Conservation (phyloP, 2,113 vertebrate genomes). For the Planiliza haematocheilus region DNA sequence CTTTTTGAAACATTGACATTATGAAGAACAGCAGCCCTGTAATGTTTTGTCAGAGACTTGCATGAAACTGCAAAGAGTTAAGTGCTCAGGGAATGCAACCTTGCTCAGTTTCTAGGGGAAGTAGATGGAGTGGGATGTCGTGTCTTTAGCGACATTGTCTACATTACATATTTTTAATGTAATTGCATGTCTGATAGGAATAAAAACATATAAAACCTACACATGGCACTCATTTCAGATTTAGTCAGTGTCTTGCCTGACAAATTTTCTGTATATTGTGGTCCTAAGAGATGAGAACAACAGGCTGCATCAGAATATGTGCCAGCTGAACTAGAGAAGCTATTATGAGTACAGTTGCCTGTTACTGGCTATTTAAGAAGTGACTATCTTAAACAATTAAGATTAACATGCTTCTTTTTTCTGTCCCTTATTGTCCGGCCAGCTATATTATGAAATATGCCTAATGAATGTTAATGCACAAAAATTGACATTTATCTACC, state of each 20-base stretch:
- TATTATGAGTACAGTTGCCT: slow-evolving; percentile 13
- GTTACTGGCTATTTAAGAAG: slow-evolving; percentile 19
- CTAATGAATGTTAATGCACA: too few species aligned
- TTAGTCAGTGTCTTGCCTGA: too few species aligned
- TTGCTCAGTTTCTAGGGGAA: neutral
- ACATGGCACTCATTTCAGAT: too few species aligned
- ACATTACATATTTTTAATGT: too few species aligned
- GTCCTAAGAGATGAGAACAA: neutral
- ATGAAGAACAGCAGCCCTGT: neutral
- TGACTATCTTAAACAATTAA: neutral
- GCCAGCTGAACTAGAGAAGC: slow-evolving; percentile 19
- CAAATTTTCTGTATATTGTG: neutral
- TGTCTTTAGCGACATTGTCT: too few species aligned
- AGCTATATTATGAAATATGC: too few species aligned
- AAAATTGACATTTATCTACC: too few species aligned
- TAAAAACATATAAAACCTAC: too few species aligned
- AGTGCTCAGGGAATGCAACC: neutral
- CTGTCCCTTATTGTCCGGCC: neutral
- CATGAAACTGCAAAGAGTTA: neutral
- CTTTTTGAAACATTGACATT: neutral
- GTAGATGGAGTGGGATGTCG: too few species aligned
- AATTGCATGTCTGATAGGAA: too few species aligned
- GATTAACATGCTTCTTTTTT: neutral
- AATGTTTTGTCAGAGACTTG: neutral
- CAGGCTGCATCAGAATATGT: neutral